Evolutionary conservation across 2,888 invertebrate genomes (phyloP).

Genomic region (Nemurella pictetii): DNA sequence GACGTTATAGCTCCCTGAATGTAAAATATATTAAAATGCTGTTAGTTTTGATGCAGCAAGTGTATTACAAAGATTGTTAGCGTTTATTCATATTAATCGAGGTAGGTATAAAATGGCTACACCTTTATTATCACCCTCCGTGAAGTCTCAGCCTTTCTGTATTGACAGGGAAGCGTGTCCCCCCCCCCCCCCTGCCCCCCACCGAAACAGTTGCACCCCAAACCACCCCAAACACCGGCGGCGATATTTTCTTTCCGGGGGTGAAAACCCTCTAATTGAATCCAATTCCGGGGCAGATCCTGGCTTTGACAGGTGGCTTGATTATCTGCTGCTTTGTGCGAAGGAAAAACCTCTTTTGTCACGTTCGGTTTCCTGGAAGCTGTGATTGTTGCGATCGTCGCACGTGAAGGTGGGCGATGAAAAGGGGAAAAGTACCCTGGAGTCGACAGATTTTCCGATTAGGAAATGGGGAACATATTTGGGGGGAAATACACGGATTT

Average conservation of each 20-base stretch:
- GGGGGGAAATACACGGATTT: too few species aligned
- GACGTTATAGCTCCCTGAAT: too few species aligned
- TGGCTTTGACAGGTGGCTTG: not conserved
- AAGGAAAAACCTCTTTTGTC: not conserved
- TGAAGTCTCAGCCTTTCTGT: not conserved
- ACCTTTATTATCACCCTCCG: too few species aligned
- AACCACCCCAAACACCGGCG: not conserved
- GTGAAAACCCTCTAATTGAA: not conserved
- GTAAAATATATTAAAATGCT: too few species aligned
- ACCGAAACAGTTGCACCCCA: conserved; percentile 15
- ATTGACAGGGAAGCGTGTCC: not conserved
- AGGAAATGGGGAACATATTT: too few species aligned
- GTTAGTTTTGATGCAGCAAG: too few species aligned
- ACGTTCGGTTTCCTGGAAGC: too few species aligned
- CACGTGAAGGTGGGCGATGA: too few species aligned
- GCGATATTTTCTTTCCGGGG: not conserved
- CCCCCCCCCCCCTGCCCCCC: conserved; percentile 23
- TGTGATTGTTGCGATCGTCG: too few species aligned
- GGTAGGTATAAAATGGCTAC: too few species aligned
- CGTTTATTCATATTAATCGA: too few species aligned
- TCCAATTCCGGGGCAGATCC: not conserved
- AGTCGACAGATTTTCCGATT: not conserved
- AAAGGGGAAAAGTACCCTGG: not conserved
- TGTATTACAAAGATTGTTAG: too few species aligned
- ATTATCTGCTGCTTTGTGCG: not conserved